These are phyloP conservation scores for Agrilus cyanescens DNA, from an alignment of 2,888 invertebrate species.

Conservation along the genomic window DNA sequence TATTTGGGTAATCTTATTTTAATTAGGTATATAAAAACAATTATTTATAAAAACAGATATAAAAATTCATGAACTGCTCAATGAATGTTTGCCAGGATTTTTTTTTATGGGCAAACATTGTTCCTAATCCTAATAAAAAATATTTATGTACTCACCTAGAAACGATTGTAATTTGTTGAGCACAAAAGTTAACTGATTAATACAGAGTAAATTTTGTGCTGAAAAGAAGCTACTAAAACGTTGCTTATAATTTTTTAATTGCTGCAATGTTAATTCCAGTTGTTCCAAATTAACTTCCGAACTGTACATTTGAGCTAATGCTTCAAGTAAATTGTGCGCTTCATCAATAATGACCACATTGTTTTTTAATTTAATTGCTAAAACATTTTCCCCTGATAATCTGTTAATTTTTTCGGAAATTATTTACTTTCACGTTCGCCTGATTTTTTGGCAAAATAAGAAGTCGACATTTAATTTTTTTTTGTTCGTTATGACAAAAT, in stretches of 20 bases:
- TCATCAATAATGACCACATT: constrained; percentile 87
- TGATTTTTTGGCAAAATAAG: no score
- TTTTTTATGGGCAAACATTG: neutral
- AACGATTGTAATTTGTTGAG: constrained; percentile 51
- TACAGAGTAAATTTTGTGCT: constrained; percentile 63
- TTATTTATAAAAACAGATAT: no score
- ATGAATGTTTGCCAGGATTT: neutral
- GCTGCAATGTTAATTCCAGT: constrained; percentile 49
- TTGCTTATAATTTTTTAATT: constrained; percentile 57
- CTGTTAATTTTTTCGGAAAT: neutral
- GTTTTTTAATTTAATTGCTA: constrained; percentile 50
- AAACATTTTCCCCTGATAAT: no score
- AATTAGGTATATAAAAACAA: no score
- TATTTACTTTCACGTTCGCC: no score
- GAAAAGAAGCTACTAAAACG: constrained; percentile 64
- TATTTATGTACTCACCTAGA: constrained; percentile 34
- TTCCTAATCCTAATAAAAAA: constrained; percentile 1
- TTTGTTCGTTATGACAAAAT: no score
- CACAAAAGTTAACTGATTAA: constrained; percentile 74
- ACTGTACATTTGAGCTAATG: constrained; percentile 77
- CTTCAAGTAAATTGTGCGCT: constrained; percentile 90
- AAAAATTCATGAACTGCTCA: no score
- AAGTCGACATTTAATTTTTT: no score
- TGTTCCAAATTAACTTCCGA: constrained; percentile 58
- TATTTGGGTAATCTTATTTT: no score